phyloP scores from a whole-genome alignment of 2,797 vertebrate genomes.

The Babyrousa celebensis region DNA sequence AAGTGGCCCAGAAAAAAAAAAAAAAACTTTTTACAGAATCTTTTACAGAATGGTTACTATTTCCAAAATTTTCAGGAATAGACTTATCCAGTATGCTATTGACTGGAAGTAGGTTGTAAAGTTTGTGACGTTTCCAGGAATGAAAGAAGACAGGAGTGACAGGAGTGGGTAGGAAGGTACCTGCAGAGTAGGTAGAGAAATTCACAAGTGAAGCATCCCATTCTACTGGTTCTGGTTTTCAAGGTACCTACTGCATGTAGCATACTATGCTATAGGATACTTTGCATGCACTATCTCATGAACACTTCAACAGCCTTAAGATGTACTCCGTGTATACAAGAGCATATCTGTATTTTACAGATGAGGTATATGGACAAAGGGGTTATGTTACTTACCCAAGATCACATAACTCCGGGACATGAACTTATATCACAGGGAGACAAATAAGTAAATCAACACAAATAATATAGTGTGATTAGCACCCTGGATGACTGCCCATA shows the following conservation, averaged over 20 bases:
- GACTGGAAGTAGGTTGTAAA: background rate
- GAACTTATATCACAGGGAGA: constrained; percentile 17
- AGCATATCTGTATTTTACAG: constrained; percentile 26
- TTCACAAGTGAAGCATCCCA: background rate
- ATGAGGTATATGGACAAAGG: background rate
- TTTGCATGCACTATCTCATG: background rate
- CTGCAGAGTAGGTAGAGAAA: background rate
- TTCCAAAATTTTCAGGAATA: constrained; percentile 59
- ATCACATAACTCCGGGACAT: constrained; percentile 39
- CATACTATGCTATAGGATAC: background rate
- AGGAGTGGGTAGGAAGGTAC: background rate
- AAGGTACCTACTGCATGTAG: background rate
- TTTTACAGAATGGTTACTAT: constrained; percentile 9
- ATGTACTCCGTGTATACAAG: background rate
- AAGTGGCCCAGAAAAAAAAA: background rate
- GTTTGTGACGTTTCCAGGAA: background rate
- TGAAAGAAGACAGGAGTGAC: background rate
- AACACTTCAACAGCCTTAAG: background rate
- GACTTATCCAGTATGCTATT: background rate
- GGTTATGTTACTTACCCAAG: background rate
- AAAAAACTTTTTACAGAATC: background rate
- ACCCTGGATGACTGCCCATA: background rate
- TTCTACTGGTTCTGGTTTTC: background rate
- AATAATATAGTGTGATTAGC: background rate
- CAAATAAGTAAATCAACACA: background rate